Evolutionary conservation across 2,113 vertebrate genomes (phyloP).

Genomic region (Mesoclemmys tuberculata): DNA sequence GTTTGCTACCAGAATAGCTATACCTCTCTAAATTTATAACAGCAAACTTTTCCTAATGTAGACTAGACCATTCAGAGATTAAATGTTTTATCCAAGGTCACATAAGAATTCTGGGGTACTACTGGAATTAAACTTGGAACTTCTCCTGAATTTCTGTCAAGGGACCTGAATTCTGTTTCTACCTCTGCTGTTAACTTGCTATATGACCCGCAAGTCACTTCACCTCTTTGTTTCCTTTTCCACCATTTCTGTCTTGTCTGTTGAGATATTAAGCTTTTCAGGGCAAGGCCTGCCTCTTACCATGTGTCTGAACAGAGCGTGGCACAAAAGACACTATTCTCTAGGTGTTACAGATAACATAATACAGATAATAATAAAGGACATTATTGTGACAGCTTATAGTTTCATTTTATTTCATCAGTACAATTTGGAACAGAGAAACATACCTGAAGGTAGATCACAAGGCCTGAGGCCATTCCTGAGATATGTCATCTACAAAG

Average conservation of each 20-base stretch:
- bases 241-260: not conserved
- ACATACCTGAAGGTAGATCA: not conserved
- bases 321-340: not conserved
- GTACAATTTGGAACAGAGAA: not conserved
- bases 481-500: not conserved
- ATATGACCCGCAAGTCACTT: not conserved
- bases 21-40: not conserved
- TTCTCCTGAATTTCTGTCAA: not conserved
- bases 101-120: not conserved
- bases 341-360: not conserved
- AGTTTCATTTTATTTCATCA: not conserved
- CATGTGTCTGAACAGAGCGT: not conserved
- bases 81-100: not conserved
- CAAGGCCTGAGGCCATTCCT: not conserved
- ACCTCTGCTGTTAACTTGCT: not conserved
- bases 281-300: not conserved
- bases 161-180: not conserved
- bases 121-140: not conserved
- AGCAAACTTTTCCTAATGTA: not conserved
- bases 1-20: not conserved
- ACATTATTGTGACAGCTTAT: not conserved
- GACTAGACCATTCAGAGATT: not conserved
- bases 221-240: not conserved
- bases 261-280: not conserved
- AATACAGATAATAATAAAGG: not conserved